These are phyloP conservation scores for Trinectes maculatus DNA, from an alignment of 2,113 vertebrate species.

Conservation along the genomic window DNA sequence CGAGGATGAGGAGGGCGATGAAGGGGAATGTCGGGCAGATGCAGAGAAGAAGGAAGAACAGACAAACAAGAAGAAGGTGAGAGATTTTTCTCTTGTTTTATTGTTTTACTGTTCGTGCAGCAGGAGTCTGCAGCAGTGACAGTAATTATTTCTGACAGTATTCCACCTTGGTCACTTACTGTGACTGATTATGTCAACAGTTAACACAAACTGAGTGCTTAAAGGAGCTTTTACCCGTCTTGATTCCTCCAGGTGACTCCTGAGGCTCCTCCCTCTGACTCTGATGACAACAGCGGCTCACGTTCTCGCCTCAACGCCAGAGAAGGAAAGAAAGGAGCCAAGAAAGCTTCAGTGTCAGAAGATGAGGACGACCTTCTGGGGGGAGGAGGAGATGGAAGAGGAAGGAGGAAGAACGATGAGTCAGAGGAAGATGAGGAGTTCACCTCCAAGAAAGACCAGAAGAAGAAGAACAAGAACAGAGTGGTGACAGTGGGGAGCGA, in stretches of 20 bases:
- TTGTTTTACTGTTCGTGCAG: too few species aligned
- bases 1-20: slow-evolving; percentile 78
- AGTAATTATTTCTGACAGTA: too few species aligned
- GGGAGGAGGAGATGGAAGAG: slow-evolving; percentile 12
- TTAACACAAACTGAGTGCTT: too few species aligned
- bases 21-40: slow-evolving; percentile 11
- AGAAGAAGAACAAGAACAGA: slow-evolving; percentile 86
- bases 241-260: slow-evolving; percentile 50
- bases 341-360: slow-evolving; percentile 68
- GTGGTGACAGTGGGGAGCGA: slow-evolving; percentile 77
- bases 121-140: too few species aligned
- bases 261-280: slow-evolving; percentile 78
- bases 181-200: too few species aligned
- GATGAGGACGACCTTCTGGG: slow-evolving; percentile 68
- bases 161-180: neutral
- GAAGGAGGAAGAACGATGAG: slow-evolving; percentile 14
- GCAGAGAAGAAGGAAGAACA: slow-evolving; percentile 48
- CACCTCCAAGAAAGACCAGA: slow-evolving; percentile 83
- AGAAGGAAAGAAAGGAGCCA: slow-evolving; percentile 83
- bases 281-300: slow-evolving; percentile 83
- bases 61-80: slow-evolving; percentile 48
- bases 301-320: slow-evolving; percentile 80
- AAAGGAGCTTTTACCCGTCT: neutral
- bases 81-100: neutral
- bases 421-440: slow-evolving; percentile 74